Evolutionary conservation across 2,113 vertebrate species (phyloP).

Genomic region (Emydocephalus ijimae): DNA sequence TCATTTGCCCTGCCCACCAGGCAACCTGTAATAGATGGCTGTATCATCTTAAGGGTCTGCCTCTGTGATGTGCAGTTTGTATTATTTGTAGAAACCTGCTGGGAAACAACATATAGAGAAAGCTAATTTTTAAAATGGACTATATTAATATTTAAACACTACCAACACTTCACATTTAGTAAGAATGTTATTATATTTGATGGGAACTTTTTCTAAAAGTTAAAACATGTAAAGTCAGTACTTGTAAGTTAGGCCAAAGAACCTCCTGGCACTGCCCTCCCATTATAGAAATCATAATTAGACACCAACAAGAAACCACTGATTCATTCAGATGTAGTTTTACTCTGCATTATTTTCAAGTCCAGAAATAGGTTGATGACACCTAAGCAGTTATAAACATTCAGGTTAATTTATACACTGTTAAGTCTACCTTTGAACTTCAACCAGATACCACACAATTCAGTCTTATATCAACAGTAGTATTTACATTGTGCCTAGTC

Average conservation of each 20-base stretch:
- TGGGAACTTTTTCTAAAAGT: not conserved
- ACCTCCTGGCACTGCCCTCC: too few species aligned
- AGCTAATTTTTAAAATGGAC: not conserved
- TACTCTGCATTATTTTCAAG: not conserved
- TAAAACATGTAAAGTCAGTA: not conserved
- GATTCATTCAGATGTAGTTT: not conserved
- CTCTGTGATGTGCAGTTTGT: slow-evolving; percentile 64
- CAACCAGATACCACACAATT: not conserved
- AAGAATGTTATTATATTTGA: not conserved
- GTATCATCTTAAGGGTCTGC: slow-evolving; percentile 84
- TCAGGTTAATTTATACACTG: not conserved
- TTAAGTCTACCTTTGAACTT: not conserved
- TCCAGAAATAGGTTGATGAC: not conserved
- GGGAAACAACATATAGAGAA: slow-evolving; percentile 3
- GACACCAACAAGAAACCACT: not conserved
- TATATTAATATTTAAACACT: not conserved
- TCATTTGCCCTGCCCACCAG: slow-evolving; percentile 76
- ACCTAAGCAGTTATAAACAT: not conserved
- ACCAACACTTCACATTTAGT: not conserved
- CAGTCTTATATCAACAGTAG: not conserved
- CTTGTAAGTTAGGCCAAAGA: not conserved
- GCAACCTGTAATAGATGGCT: slow-evolving; percentile 75
- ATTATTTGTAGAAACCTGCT: slow-evolving; percentile 71
- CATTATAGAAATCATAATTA: not conserved
- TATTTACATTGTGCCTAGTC: not conserved